Base-by-base conservation (phyloP, 2,888 invertebrate species). In the Pemphredon lugubris region DNA sequence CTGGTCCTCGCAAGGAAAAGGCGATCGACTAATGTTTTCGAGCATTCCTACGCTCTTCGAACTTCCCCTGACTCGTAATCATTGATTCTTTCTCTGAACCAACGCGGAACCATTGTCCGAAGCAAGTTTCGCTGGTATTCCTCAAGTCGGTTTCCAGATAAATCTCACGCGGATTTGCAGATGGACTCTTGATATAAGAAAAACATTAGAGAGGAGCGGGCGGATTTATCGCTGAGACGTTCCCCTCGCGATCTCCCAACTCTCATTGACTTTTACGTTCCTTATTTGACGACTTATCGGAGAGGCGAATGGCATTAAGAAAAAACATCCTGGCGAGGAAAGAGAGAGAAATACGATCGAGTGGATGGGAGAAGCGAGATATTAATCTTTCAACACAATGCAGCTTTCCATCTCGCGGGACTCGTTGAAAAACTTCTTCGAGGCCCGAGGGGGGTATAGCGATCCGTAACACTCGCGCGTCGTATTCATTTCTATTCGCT, bases 141-240 rank as follows among this genome's bases (percentile, higher is more conserved):
- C n/a, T 23, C 13, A n/a, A 45, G 21, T 23, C 23, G 14, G 4
- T 13, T 3, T 3, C 21, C 21, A 11, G 45, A 59, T 70, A 59
- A 67, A 67, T 67, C 70, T 50, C 30, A 6, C 13, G 18, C 13
- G 23, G 39, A 53, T 58, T 42, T 7, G 45, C 44, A 9, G 30
- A 9, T 23, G 18, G 30, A 47, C 21, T 18, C 11, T 6, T 37
- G 66, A 66, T 44, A 55, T 54, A 60, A 20, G 26, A 21, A 40
- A 32, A 51, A 53, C 32, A 37, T 16, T 11, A n/a, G n/a, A 11
- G 63, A 34, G 42, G 20, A 50, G 57, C 11, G 26, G 55, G 6
- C 48, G 16, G 71, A 69, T 72, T 69, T 69, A 72, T 69, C 44
- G 63, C 30, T 23, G 40, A 48, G 30, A 30, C 14, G 14, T 42